phyloP scores from a whole-genome alignment of 2,797 vertebrate genomes.

The Limosa lapponica region DNA sequence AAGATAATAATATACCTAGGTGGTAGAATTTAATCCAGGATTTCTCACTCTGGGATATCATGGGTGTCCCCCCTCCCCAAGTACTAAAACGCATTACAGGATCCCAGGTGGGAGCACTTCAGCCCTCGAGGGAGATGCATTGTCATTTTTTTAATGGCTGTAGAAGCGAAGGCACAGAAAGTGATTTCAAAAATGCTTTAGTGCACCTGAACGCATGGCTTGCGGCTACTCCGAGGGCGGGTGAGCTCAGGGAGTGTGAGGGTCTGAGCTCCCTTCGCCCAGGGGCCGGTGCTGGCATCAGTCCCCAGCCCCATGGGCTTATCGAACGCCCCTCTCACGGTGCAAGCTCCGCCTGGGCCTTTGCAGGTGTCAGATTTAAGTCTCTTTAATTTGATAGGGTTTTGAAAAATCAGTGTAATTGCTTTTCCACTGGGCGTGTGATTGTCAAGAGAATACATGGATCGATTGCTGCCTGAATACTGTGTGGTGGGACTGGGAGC shows the following conservation, averaged over 20 bases:
- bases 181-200: background rate
- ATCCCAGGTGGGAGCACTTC: background rate
- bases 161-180: background rate
- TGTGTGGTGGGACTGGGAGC: background rate
- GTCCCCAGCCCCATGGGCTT: background rate
- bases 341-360: accelerated
- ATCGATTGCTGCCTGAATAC: background rate
- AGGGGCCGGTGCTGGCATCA: background rate
- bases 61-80: background rate
- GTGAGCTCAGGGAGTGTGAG: background rate
- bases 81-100: background rate
- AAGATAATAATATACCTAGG: background rate
- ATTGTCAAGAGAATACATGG: background rate
- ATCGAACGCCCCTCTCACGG: accelerated
- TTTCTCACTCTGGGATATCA: background rate
- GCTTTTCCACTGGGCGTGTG: background rate
- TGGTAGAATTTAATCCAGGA: background rate
- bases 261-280: background rate
- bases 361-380: background rate
- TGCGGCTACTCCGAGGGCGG: accelerated
- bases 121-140: background rate
- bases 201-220: background rate
- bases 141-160: background rate
- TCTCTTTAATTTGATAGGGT: background rate
- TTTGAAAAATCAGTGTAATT: background rate